Percentiles rank a stretch among this genome's conserved stretches.
phyloP scores from a whole-genome alignment of 2,888 invertebrate species.

The Blera fallax region DNA sequence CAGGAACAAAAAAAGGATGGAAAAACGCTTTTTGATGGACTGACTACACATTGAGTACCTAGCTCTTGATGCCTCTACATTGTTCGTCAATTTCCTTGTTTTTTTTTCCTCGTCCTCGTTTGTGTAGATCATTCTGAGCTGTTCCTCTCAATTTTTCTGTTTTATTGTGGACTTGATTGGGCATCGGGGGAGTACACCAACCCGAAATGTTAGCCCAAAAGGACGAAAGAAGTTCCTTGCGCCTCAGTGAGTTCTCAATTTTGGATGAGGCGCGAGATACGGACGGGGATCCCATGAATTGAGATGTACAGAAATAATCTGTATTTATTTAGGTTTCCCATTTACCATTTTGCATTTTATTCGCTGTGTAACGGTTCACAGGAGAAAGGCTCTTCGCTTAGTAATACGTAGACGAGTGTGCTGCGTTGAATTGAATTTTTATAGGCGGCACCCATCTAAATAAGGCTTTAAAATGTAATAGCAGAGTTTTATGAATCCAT shows the following conservation, averaged over 20 bases:
- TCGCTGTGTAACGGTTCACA: background rate
- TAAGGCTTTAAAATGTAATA: slow-evolving; percentile 1
- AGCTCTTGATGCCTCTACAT: slow-evolving; percentile 4
- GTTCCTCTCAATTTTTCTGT: background rate
- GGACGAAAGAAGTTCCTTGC: background rate
- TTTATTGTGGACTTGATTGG: slow-evolving; percentile 22
- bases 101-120: no score
- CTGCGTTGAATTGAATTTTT: slow-evolving; percentile 15
- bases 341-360: background rate
- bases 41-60: slow-evolving; percentile 19
- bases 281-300: background rate
- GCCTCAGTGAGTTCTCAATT: background rate
- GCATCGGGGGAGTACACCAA: background rate
- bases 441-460: slow-evolving; percentile 13
- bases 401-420: background rate
- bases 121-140: background rate
- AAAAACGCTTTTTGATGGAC: slow-evolving; percentile 13
- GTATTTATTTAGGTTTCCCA: slow-evolving; percentile 35
- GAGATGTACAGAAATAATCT: slow-evolving; percentile 33
- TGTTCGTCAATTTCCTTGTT: slow-evolving; percentile 24
- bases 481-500: slow-evolving; percentile 24
- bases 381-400: background rate
- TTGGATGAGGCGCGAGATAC: no score
- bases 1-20: background rate
- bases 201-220: background rate